Percentiles rank a stretch among this genome's conserved stretches.
phyloP scores from a whole-genome alignment of 2,888 invertebrate species.

The Pogonocherus hispidulus region DNA sequence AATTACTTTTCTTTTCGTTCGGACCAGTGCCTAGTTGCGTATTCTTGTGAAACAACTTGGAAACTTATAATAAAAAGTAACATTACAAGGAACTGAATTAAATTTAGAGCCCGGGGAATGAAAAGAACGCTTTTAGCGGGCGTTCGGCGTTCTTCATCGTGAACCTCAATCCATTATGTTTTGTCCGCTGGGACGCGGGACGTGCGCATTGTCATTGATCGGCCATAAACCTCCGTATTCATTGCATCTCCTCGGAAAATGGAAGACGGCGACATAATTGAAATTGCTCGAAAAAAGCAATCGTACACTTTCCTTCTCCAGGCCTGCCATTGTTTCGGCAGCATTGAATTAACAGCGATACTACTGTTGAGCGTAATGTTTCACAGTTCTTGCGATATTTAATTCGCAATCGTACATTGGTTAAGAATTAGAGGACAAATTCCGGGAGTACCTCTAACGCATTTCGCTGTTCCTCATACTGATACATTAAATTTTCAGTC shows the following conservation, averaged over 20 bases:
- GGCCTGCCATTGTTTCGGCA: too few relatives aligned
- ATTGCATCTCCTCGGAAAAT: conserved; percentile 48
- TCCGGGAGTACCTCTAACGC: too few relatives aligned
- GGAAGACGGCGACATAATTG: conserved; percentile 44
- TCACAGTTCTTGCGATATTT: too few relatives aligned
- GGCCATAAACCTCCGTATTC: conserved; percentile 52
- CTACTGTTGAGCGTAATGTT: too few relatives aligned
- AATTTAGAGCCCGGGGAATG: conserved; percentile 52
- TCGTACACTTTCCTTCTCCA: neutral
- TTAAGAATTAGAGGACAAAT: too few relatives aligned
- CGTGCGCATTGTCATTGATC: conserved; percentile 59
- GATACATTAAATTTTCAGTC: too few relatives aligned
- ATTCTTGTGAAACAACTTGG: conserved; percentile 37
- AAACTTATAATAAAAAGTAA: conserved; percentile 48
- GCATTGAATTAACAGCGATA: too few relatives aligned
- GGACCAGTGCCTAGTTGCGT: conserved; percentile 14
- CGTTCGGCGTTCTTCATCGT: conserved; percentile 49
- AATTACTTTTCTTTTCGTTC: neutral
- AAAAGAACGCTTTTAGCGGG: conserved; percentile 55
- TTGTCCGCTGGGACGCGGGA: conserved; percentile 52
- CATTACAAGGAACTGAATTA: conserved; percentile 53
- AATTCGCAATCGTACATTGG: too few relatives aligned
- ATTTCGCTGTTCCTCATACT: too few relatives aligned
- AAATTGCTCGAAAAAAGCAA: conserved; percentile 43
- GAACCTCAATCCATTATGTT: conserved; percentile 58